phyloP scores from a whole-genome alignment of 1,140 invertebrate genomes.

The Drosophila pandora region DNA sequence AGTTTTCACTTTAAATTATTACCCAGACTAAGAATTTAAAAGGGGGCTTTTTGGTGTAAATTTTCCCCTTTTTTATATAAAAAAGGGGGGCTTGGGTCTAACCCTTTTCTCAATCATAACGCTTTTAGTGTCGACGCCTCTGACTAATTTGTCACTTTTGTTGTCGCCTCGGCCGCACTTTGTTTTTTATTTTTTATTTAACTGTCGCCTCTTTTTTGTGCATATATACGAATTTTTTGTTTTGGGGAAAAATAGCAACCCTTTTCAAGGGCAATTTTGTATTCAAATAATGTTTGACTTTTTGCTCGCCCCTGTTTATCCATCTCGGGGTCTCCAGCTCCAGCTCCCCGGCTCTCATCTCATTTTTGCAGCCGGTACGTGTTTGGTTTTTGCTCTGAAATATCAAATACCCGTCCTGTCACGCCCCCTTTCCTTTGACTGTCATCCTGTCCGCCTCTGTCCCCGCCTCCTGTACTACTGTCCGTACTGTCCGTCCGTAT shows the following conservation, averaged over 20 bases:
- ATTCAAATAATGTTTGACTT: constrained; percentile 77
- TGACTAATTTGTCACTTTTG: constrained; percentile 77
- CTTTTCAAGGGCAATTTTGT: constrained; percentile 76
- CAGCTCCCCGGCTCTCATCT: constrained; percentile 1
- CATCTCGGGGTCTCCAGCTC: constrained; percentile 1
- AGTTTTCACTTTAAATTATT: background rate
- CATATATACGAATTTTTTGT: constrained; percentile 5
- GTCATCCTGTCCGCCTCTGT: background rate
- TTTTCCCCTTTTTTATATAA: background rate
- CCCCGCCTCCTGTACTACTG: no score
- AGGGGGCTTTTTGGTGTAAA: background rate
- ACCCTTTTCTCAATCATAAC: constrained; percentile 46
- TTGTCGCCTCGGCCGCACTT: constrained; percentile 46
- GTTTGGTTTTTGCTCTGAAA: constrained; percentile 28
- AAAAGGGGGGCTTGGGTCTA: constrained; percentile 8
- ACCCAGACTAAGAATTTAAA: background rate
- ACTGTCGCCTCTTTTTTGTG: constrained; percentile 11
- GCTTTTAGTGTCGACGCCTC: constrained; percentile 65
- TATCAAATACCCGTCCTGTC: background rate
- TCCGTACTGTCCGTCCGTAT: background rate
- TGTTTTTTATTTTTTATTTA: constrained; percentile 27
- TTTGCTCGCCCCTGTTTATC: constrained; percentile 26
- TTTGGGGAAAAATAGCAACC: constrained; percentile 39
- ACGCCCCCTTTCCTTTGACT: constrained; percentile 9
- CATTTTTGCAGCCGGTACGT: constrained; percentile 42